Evolutionary conservation across 2,797 vertebrate genomes (phyloP), one percentile per base, ranked within the genome.

Genomic region (Xerus rutilus): DNA sequence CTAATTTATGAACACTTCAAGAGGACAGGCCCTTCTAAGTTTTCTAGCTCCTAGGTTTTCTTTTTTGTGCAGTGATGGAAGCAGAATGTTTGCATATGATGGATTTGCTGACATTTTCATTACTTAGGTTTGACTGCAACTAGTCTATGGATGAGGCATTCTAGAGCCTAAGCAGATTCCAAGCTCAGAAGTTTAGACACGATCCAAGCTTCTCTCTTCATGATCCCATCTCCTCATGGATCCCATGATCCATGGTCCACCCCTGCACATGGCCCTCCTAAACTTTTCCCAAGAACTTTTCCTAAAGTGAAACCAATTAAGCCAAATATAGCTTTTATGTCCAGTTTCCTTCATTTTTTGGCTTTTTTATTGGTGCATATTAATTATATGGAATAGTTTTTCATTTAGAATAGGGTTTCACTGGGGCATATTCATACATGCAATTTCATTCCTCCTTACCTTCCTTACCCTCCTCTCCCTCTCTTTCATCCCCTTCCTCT

Each of bases 301-400:
- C 78, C 62, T 65, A 70, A 93, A 49, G 32, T 78, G n/a, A 30
- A 45, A 1, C 45, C 57, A n/a, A 85, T 45, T 91, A 65, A 81
- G 10, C 10, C 62, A 39, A 76, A 77, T n/a, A 59, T 45, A 62
- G 67, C 65, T 73, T 70, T 85, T 23, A 25, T 57, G n/a, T 59
- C 11, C 30, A 54, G 18, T 23, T 87, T 67, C 35, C 79, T 84
- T 96, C 70, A 35, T 83, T 65, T 74, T 79, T 23, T 76, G 6
- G 17, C 30, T 79, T 89, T 70, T 39, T 52, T 52, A 11, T 52
- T 52, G 14, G 49, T 52, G 49, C 49, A 52, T 52, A 52, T 52
- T 52, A 13, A 52, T 52, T 52, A 52, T 13, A 2, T 11, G 12
- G 14, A 52, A 52, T 52, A 52, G 49, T 13, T 6, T 47, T 47